Evolutionary conservation across 1,140 invertebrate genomes (phyloP).

Genomic region (Helicoverpa zea): DNA sequence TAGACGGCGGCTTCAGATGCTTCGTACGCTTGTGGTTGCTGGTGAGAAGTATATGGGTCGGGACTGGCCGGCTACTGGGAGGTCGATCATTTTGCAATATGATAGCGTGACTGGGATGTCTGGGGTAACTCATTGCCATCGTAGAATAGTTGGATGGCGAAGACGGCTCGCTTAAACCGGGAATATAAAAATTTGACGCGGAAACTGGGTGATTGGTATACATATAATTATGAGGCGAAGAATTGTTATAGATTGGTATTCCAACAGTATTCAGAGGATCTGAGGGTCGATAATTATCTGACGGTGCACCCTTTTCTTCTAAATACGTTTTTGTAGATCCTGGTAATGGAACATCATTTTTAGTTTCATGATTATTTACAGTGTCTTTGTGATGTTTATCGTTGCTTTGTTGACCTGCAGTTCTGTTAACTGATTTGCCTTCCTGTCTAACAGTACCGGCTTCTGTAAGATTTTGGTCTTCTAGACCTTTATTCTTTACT

Average conservation of each 20-base stretch:
- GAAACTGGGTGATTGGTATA: neutral
- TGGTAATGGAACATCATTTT: constrained; percentile 8
- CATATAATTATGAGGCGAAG: neutral
- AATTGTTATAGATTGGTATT: constrained; percentile 14
- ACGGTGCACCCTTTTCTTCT: neutral
- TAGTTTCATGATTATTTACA: neutral
- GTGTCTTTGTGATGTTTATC: neutral
- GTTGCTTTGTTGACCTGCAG: neutral
- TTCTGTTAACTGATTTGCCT: neutral
- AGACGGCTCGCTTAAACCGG: constrained; percentile 4
- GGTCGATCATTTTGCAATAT: constrained; percentile 22
- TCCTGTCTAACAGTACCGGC: neutral
- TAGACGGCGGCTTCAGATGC: constrained; percentile 12
- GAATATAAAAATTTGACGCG: neutral
- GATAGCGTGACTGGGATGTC: constrained; percentile 25
- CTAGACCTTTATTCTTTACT: neutral
- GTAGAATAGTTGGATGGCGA: constrained; percentile 33
- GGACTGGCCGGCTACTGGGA: neutral
- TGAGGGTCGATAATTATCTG: neutral
- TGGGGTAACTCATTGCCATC: neutral
- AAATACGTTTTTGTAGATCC: neutral
- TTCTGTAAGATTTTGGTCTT: neutral
- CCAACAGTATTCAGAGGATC: constrained; percentile 38
- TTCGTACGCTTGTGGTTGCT: constrained; percentile 22
- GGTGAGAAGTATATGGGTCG: neutral